Conservation (phyloP, 2,797 vertebrate genomes). For the Menidia menidia region DNA sequence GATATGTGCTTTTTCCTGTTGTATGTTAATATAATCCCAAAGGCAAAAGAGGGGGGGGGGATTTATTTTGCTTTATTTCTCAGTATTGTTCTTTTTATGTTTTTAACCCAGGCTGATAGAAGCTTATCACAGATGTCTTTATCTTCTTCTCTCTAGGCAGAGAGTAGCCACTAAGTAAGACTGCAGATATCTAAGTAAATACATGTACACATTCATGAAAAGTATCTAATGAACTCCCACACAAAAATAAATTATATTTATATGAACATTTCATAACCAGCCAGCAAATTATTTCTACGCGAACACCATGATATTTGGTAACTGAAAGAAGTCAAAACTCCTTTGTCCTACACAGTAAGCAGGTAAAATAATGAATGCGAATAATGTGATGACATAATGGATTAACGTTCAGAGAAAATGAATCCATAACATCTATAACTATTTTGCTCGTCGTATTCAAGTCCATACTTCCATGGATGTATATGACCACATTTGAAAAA, state of each 20-base stretch:
- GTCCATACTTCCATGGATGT: no score
- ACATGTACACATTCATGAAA: not conserved
- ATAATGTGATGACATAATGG: no score
- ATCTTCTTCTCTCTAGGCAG: not conserved
- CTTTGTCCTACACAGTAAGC: not conserved
- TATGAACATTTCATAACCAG: not conserved
- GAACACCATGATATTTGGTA: not conserved
- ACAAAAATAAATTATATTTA: not conserved
- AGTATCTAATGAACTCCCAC: not conserved
- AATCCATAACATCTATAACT: no score
- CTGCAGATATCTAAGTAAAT: not conserved
- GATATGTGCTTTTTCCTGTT: not conserved
- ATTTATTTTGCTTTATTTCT: not conserved
- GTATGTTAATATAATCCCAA: no score
- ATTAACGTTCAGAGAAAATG: no score
- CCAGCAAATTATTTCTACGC: conserved; percentile 1
- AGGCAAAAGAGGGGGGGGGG: no score
- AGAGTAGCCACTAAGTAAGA: not conserved
- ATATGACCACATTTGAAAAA: no score
- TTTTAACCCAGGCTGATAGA: not conserved
- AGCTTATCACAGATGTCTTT: not conserved
- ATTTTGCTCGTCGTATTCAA: no score
- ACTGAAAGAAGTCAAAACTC: not conserved
- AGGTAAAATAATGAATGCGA: not conserved
- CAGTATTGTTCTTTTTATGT: not conserved